Conservation (phyloP, 2,113 vertebrate genomes). For the Phrynosoma blainvillii region DNA sequence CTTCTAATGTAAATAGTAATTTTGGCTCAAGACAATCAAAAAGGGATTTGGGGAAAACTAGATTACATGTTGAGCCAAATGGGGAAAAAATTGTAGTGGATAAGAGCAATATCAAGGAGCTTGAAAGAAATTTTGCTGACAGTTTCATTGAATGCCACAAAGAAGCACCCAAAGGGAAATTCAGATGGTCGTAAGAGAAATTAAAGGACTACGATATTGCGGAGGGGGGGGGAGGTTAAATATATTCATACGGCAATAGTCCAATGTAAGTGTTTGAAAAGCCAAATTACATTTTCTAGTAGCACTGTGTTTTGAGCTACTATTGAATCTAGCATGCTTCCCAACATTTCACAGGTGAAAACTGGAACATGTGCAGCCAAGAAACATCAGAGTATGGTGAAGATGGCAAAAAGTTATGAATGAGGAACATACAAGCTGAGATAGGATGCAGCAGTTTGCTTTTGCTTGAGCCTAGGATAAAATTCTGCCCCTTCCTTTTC, state of each 20-base stretch:
- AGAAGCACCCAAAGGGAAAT: conserved; percentile 2
- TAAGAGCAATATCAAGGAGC: neutral
- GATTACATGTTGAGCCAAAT: neutral
- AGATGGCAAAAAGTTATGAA: no score
- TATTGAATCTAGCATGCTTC: no score
- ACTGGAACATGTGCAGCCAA: neutral
- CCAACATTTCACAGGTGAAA: no score
- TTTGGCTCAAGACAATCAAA: conserved; percentile 8
- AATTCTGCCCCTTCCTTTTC: no score
- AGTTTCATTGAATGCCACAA: neutral
- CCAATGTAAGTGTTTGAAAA: neutral
- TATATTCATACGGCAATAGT: neutral
- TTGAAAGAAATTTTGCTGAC: neutral
- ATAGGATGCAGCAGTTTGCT: no score
- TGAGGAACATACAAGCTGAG: no score
- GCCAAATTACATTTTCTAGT: neutral
- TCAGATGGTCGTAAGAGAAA: neutral
- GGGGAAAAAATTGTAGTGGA: neutral
- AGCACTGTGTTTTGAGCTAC: neutral
- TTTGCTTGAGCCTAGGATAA: no score
- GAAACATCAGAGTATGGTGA: no score
- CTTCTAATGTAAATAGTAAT: conserved; percentile 3
- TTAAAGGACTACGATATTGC: neutral
- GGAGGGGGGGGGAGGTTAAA: neutral
- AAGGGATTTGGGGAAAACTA: neutral